Base-by-base conservation (phyloP, 2,113 vertebrate genomes). In the Vidua macroura region DNA sequence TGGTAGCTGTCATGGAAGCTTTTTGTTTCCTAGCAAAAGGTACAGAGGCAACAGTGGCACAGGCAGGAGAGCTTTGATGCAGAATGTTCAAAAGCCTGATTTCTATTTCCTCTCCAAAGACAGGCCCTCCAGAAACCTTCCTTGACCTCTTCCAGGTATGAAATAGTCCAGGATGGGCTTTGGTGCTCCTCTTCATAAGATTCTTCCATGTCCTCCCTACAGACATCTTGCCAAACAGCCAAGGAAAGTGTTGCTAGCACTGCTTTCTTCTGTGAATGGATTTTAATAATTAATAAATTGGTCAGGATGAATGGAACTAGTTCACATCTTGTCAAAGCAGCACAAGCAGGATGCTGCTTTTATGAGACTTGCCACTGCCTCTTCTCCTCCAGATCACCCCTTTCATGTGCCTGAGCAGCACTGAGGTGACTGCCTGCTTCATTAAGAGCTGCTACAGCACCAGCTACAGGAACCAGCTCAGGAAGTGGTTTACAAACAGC, bases 11-110 rank as follows among this genome's bases (percentile, higher is more conserved):
- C 73, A 64, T 39, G 43, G 70, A 58, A 88, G 64, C 60, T 88
- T 94, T 94, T 84, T 93, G 79, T 91, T 92, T 94, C 68, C 44
- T 28, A 52, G 76, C 51, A 83, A 43, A 77, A 91, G 82, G 19
- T 70, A 90, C 79, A 70, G 83, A 88, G 86, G 66, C 86, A 92
- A 60, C 60, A 86, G 68, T 11, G 41, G 35, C 86, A 74, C 5
- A 0, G 56, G 73, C 46, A 70, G 86, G 78, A 83, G 15, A 75
- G 68, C 90, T 95, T 91, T 96, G 96, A 94, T 95, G 79, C n/a
- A 64, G 33, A 22, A 78, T 86, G 76, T 91, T 96, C 94, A 93
- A 93, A 95, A 94, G 80, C 35, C 21, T 59, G 11, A 56, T 88
- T 96, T 84, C 68, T 77, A 9, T 83, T 90, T 64, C 49, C 13